These are phyloP conservation scores for Campylomormyrus numenius DNA, from an alignment of 2,113 vertebrate genomes.

Conservation along the genomic window DNA sequence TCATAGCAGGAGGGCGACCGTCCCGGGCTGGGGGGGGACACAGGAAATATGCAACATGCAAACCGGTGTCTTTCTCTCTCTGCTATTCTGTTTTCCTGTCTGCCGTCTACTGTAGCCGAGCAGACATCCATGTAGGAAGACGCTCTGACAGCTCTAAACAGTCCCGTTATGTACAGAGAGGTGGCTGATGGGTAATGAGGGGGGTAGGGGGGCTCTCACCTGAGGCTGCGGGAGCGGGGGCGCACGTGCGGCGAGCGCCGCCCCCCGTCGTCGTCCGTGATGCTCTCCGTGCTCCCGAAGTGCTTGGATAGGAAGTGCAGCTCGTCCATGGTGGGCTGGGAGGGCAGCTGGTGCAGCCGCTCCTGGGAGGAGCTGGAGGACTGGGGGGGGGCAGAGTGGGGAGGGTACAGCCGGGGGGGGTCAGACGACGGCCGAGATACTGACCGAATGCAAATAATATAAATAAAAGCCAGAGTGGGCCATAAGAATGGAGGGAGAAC, in stretches of 20 bases:
- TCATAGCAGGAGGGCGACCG: constrained; percentile 84
- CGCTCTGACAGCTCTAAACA: neutral
- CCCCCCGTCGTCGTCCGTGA: constrained; percentile 76
- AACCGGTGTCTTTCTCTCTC: constrained; percentile 9
- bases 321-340: constrained; percentile 81
- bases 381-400: constrained; percentile 42
- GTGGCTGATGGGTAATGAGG: neutral
- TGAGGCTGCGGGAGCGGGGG: constrained; percentile 83
- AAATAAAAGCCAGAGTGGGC: neutral
- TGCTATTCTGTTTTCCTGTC: neutral
- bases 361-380: constrained; percentile 88
- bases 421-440: neutral
- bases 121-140: neutral
- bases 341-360: constrained; percentile 83
- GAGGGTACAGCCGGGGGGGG: neutral
- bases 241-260: constrained; percentile 73
- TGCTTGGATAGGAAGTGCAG: constrained; percentile 84
- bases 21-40: constrained; percentile 67
- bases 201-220: constrained; percentile 47
- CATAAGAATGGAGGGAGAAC: neutral
- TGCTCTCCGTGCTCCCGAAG: constrained; percentile 84
- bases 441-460: neutral
- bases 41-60: constrained; percentile 37
- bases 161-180: neutral
- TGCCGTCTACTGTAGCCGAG: neutral